Evolutionary conservation across 2,113 vertebrate species (phyloP).

Genomic region (Cathartes aura): DNA sequence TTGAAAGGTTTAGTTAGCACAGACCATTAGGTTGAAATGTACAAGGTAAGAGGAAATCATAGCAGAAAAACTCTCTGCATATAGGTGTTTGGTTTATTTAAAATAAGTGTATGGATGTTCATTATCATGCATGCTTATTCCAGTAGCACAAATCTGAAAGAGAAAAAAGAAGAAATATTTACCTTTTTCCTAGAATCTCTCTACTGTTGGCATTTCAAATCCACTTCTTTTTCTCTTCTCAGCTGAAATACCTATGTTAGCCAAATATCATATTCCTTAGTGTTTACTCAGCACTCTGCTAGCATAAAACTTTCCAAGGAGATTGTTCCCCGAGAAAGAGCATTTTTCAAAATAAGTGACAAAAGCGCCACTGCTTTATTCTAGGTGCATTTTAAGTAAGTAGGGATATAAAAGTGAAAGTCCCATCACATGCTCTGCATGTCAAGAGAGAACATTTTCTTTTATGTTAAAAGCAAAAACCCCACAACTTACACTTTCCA

Average conservation of each 20-base stretch:
- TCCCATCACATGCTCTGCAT: not conserved
- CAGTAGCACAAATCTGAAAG: not conserved
- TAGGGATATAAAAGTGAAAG: not conserved
- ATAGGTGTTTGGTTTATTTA: not conserved
- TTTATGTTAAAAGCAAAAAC: not conserved
- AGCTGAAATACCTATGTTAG: not conserved
- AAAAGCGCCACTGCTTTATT: not conserved
- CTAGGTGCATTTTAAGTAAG: not conserved
- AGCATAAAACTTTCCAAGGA: not conserved
- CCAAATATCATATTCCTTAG: not conserved
- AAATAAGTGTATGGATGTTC: not conserved
- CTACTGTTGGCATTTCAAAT: not conserved
- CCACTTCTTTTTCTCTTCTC: not conserved
- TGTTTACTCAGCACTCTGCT: not conserved
- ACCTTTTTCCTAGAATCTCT: not conserved
- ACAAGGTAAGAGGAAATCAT: not conserved
- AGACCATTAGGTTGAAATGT: not conserved
- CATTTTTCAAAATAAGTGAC: not conserved
- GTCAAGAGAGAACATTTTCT: not conserved
- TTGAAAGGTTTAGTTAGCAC: not conserved
- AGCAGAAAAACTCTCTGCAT: not conserved
- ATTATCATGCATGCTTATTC: not conserved
- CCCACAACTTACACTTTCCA: not conserved
- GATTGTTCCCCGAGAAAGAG: not conserved
- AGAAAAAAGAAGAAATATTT: not conserved